These are phyloP conservation scores for Lobophora halterata DNA, from an alignment of 2,888 invertebrate species.

Conservation along the genomic window DNA sequence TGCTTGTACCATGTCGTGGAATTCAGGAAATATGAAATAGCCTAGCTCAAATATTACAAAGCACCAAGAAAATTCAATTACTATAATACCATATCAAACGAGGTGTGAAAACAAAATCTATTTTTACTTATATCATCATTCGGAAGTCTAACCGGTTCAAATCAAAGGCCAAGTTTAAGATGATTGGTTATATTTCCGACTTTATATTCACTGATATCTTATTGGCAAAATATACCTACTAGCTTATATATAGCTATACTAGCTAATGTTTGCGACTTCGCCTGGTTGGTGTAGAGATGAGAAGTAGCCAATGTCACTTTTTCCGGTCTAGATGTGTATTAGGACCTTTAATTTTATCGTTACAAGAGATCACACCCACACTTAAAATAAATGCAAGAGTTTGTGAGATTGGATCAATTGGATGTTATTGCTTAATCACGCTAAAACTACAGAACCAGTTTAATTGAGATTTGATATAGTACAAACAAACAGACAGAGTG, in stretches of 20 bases:
- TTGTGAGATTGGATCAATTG: no score
- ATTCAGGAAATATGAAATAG: conserved; percentile 1
- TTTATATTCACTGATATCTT: background rate
- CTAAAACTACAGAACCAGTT: no score
- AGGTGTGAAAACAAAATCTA: conserved; percentile 11
- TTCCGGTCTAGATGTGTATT: background rate
- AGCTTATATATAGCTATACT: no score
- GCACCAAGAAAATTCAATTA: background rate
- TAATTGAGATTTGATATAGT: no score
- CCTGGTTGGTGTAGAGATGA: no score
- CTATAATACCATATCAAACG: conserved; percentile 3
- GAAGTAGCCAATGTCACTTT: no score
- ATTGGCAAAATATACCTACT: conserved; percentile 4
- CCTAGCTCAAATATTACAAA: conserved; percentile 3
- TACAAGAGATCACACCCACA: background rate
- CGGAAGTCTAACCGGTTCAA: conserved; percentile 20
- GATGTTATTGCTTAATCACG: no score
- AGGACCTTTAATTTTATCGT: conserved; percentile 5
- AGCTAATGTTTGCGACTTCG: no score
- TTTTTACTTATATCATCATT: conserved; percentile 15
- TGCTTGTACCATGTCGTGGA: no score
- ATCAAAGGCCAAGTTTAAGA: conserved; percentile 15
- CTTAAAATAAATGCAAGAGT: no score
- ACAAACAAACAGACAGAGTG: no score
- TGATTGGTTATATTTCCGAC: conserved; percentile 9